Evolutionary conservation across 2,797 vertebrate species (phyloP).

Genomic region (Acridotheres tristis): DNA sequence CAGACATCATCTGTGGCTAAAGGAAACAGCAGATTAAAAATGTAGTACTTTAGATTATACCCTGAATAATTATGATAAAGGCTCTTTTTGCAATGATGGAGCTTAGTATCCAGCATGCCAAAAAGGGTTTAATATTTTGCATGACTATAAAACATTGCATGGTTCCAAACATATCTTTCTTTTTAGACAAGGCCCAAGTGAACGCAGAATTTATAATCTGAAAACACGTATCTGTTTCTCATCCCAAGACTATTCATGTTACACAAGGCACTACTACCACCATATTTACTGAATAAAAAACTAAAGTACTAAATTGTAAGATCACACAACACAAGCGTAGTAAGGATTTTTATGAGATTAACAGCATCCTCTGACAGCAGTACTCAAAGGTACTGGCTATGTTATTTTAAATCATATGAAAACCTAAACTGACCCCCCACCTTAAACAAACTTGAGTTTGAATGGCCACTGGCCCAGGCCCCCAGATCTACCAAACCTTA

Average conservation of each 20-base stretch:
- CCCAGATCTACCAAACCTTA: not conserved
- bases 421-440: not conserved
- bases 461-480: not conserved
- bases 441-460: not conserved
- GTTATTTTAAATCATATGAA: not conserved
- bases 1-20: not conserved
- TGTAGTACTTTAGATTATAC: not conserved
- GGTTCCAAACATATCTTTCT: not conserved
- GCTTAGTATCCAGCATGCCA: not conserved
- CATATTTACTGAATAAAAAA: not conserved
- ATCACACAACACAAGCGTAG: not conserved
- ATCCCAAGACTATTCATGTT: not conserved
- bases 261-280: not conserved
- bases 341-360: not conserved
- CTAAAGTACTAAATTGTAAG: not conserved
- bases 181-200: not conserved
- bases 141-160: not conserved
- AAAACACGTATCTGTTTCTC: not conserved
- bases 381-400: not conserved
- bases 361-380: not conserved
- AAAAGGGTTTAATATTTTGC: not conserved
- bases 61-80: not conserved
- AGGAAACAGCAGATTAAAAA: not conserved
- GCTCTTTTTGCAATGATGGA: not conserved
- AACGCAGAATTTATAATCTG: not conserved